Conservation (phyloP, 2,113 vertebrate genomes). For the Argyrosomus japonicus region DNA sequence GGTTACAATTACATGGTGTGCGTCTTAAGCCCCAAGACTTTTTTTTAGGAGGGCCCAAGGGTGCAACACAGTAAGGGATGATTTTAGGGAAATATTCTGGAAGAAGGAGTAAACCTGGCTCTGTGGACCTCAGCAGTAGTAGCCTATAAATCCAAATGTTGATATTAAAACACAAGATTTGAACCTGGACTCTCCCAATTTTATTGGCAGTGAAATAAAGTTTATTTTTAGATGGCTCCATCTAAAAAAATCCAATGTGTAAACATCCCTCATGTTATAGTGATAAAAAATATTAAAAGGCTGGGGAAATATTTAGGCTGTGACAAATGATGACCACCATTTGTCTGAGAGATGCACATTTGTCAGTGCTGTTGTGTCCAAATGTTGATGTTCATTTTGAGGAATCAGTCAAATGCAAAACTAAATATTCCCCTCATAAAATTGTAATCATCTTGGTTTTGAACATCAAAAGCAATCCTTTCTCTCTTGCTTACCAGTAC, state of each 20-base stretch:
- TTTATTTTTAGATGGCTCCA: not conserved
- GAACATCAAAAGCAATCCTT: constrained; percentile 36
- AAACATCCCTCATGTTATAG: no score
- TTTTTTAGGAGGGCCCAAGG: constrained; percentile 20
- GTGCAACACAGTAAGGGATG: constrained; percentile 29
- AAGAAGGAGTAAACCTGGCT: constrained; percentile 30
- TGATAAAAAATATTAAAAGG: not conserved
- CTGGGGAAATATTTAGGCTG: not conserved
- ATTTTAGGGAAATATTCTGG: constrained; percentile 32
- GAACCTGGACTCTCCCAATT: not conserved
- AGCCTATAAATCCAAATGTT: not conserved
- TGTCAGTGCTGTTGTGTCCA: not conserved
- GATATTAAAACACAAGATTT: not conserved
- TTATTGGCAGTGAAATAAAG: not conserved
- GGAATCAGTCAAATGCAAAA: not conserved
- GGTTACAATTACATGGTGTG: constrained; percentile 50
- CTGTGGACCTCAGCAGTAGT: constrained; percentile 23
- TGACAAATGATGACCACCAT: not conserved
- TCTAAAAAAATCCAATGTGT: not conserved
- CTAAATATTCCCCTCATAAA: not conserved
- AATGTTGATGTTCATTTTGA: not conserved
- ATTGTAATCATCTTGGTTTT: constrained; percentile 13
- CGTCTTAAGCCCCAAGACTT: constrained; percentile 47
- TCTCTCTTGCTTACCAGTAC: not conserved
- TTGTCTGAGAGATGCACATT: not conserved